Conservation (phyloP, 2,797 vertebrate species). For the Eidolon dupreanum region DNA sequence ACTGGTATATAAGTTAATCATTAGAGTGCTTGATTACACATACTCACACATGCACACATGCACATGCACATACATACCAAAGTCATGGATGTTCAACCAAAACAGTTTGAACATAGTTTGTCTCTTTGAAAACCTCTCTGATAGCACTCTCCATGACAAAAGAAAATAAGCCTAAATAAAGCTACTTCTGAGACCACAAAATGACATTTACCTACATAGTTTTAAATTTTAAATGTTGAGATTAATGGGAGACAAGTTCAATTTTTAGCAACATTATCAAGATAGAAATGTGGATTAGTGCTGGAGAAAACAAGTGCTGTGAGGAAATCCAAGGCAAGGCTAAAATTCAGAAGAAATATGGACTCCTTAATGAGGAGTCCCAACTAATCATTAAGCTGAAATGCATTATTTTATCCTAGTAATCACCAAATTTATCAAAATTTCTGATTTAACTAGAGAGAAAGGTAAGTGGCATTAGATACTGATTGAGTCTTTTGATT, state of each 20-base stretch:
- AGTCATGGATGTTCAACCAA: neutral
- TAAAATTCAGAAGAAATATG: neutral
- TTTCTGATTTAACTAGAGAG: neutral
- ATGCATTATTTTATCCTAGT: neutral
- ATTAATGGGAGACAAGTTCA: neutral
- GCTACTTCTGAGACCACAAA: neutral
- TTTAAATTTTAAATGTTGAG: neutral
- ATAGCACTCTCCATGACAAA: neutral
- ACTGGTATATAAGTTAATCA: neutral
- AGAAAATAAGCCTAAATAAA: neutral
- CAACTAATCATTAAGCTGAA: neutral
- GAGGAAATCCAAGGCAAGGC: neutral
- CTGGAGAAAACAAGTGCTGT: neutral
- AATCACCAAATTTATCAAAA: neutral
- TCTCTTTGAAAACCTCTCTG: neutral
- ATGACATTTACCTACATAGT: neutral
- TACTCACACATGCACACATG: neutral
- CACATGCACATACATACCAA: neutral
- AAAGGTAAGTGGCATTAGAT: neutral
- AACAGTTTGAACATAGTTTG: neutral
- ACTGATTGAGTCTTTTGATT: neutral
- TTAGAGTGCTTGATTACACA: neutral
- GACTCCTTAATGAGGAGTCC: neutral
- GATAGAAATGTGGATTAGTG: neutral
- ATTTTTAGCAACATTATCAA: neutral